Evolutionary conservation across 1,140 invertebrate species (phyloP).

Genomic region (Anastrepha ludens): DNA sequence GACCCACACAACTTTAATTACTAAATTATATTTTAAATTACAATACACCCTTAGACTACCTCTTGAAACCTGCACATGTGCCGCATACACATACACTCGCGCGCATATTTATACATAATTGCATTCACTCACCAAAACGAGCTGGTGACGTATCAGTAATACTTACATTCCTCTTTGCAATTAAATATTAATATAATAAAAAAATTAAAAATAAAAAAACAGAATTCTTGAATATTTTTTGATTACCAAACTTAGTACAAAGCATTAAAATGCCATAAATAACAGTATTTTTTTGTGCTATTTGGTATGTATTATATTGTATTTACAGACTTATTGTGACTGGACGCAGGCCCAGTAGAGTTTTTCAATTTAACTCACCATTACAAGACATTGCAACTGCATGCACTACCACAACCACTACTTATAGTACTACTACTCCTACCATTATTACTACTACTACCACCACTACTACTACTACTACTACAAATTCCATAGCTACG

Average conservation of each 20-base stretch:
- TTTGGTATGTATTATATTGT: conserved; percentile 44
- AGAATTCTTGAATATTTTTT: neutral
- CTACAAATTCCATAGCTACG: neutral
- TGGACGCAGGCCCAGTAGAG: conserved; percentile 72
- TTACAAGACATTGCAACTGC: conserved; percentile 43
- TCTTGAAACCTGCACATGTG: neutral
- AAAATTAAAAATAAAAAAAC: neutral
- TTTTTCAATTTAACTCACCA: conserved; percentile 70
- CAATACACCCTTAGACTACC: neutral
- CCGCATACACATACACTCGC: neutral
- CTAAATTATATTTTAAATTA: neutral
- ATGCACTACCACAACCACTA: conserved; percentile 38
- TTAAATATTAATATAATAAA: neutral
- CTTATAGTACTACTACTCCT: conserved; percentile 37
- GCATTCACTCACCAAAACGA: neutral
- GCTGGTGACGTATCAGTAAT: neutral
- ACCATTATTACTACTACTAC: conserved; percentile 57
- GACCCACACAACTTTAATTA: too few species aligned
- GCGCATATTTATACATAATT: neutral
- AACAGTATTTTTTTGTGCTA: neutral
- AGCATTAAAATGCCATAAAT: neutral
- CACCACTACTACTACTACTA: conserved; percentile 23
- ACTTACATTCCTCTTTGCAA: neutral
- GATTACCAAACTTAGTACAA: conserved; percentile 7
- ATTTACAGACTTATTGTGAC: conserved; percentile 70